phyloP scores from a whole-genome alignment of 1,140 invertebrate species.

The Rhagoletis zephyria region DNA sequence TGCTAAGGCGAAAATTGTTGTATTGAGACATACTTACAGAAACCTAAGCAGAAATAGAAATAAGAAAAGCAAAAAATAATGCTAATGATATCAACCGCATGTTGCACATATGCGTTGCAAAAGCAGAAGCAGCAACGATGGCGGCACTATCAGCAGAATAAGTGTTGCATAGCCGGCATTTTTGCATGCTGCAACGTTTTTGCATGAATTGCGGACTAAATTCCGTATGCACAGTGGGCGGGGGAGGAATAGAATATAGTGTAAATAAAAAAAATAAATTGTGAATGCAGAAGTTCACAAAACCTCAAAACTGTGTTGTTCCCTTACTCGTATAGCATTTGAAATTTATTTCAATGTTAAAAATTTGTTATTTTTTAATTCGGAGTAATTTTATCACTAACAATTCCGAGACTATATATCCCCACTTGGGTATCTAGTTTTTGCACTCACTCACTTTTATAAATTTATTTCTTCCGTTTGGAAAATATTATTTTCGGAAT shows the following conservation, averaged over 20 bases:
- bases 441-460: too few relatives aligned
- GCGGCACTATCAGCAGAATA: neutral
- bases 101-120: neutral
- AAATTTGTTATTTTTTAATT: too few relatives aligned
- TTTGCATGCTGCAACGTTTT: slow-evolving; percentile 41
- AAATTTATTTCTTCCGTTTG: too few relatives aligned
- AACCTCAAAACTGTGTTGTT: too few relatives aligned
- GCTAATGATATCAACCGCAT: slow-evolving; percentile 38
- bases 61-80: slow-evolving; percentile 18
- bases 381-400: too few relatives aligned
- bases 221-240: neutral
- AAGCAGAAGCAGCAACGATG: neutral
- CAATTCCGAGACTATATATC: too few relatives aligned
- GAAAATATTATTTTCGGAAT: too few relatives aligned
- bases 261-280: neutral
- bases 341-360: too few relatives aligned
- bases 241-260: neutral
- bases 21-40: neutral
- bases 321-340: too few relatives aligned
- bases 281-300: too few relatives aligned
- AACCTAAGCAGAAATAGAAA: slow-evolving; percentile 7
- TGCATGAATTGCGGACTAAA: neutral
- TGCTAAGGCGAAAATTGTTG: slow-evolving; percentile 28
- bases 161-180: slow-evolving; percentile 22
- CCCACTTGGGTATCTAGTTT: too few relatives aligned